Evolutionary conservation across 2,113 vertebrate genomes (phyloP), one percentile per base, ranked within the genome.

Genomic region (Amphilophus citrinellus): DNA sequence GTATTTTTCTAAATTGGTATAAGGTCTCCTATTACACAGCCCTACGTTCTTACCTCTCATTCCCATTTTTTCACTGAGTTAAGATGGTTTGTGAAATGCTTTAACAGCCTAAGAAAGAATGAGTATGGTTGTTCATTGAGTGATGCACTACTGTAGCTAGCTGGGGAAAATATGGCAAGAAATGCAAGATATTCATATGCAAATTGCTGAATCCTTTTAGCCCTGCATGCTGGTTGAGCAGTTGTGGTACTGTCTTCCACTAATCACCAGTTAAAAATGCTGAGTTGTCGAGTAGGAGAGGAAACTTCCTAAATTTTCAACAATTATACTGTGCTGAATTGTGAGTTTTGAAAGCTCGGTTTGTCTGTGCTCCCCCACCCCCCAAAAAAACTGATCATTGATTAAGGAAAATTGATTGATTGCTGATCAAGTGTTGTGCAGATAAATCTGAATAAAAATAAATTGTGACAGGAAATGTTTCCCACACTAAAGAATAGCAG

Each of bases 141-240:
- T 53, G 58, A 62, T 44, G 18, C 80, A 68, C 22, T 71, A 27
- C 27, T 27, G 27, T 27, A 30, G 56, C 7, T 63, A 58, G 57
- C 47, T 30, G 20, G 27, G 80, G 44, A 82, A 50, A 61, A 35
- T 4, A 79, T 76, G 30, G 9, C n/a, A 4, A 7, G 30, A 62
- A 7, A 68, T 82, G 20, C n/a, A 62, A 68, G 24, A 79, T 47
- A 61, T 78, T 76, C 35, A 57, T 56, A 61, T 76, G 84, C 56
- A 89, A 79, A 88, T 82, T 42, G 58, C 10, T 50, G 22, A 80
- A 63, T 61, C 53, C 5, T 60, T 84, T 83, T 60, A 76, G 14
- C 15, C 22, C n/a, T 58, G 35, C n/a, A 17, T 65, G 44, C 58
- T 77, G 42, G 58, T 39, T 68, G 50, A 37, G 76, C 10, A 61